Conservation (phyloP, 2,113 vertebrate genomes). For the Oryzias curvinotus region DNA sequence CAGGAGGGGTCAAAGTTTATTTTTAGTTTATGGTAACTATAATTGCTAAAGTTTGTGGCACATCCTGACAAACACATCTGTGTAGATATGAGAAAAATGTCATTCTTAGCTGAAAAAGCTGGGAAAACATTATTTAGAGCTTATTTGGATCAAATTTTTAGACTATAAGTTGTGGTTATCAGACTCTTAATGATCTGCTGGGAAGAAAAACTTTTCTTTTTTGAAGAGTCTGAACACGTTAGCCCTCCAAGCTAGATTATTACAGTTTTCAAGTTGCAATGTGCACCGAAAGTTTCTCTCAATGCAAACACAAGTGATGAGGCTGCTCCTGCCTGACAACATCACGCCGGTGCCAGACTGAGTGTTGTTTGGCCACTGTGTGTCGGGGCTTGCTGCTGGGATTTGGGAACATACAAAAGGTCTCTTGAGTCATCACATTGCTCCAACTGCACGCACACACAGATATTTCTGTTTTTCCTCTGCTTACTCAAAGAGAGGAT, state of each 20-base stretch:
- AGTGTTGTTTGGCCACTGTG: slow-evolving; percentile 45
- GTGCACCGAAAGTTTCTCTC: slow-evolving; percentile 50
- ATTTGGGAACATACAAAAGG: slow-evolving; percentile 57
- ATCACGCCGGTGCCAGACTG: slow-evolving; percentile 57
- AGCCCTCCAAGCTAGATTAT: slow-evolving; percentile 23
- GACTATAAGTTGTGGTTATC: no score
- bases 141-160: no score
- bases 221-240: slow-evolving; percentile 26
- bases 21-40: not conserved
- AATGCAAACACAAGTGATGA: slow-evolving; percentile 47
- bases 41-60: not conserved
- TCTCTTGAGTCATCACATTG: slow-evolving; percentile 59
- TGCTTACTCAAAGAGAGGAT: slow-evolving; percentile 13
- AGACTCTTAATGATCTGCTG: no score
- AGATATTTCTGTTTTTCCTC: slow-evolving; percentile 21
- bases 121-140: no score
- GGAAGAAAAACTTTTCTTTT: no score
- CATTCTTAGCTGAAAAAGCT: no score
- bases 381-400: slow-evolving; percentile 41
- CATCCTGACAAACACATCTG: not conserved
- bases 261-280: slow-evolving; percentile 47
- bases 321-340: slow-evolving; percentile 56
- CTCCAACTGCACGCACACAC: slow-evolving; percentile 23
- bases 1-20: not conserved
- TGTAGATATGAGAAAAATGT: no score